A percentile compares a stretch with the other conserved stretches of the same genome.
Conservation (phyloP, 2,888 invertebrate genomes). For the Marasmarcha lunaedactyla region DNA sequence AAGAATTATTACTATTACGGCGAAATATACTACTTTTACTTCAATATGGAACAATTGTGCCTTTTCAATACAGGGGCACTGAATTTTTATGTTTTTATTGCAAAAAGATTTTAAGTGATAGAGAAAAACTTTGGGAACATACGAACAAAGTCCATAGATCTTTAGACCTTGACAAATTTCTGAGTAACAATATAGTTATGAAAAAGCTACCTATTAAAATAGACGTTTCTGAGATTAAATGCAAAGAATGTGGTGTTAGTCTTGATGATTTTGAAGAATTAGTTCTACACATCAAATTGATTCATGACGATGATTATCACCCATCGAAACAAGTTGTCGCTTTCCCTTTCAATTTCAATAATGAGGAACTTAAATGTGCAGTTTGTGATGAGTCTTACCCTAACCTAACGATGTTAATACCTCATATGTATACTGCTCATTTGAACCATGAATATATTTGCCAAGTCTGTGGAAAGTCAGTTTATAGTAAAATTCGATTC, state of each 20-base stretch:
- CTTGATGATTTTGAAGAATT: slow-evolving; percentile 29
- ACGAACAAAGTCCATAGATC: slow-evolving; percentile 4
- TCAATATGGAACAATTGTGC: slow-evolving; percentile 34
- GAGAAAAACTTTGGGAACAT: slow-evolving; percentile 32
- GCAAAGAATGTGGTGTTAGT: slow-evolving; percentile 28
- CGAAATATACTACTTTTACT: slow-evolving; percentile 35
- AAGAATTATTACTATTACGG: slow-evolving; percentile 17
- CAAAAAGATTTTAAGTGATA: slow-evolving; percentile 32
- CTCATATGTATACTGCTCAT: slow-evolving; percentile 46
- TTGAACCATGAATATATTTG: slow-evolving; percentile 37
- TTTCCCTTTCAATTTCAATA: slow-evolving; percentile 37
- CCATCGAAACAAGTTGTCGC: slow-evolving; percentile 25
- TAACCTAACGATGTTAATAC: slow-evolving; percentile 35
- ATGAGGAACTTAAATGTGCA: slow-evolving; percentile 30
- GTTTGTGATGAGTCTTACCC: slow-evolving; percentile 32
- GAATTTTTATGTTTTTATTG: slow-evolving; percentile 49
- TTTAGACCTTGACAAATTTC: slow-evolving; percentile 26
- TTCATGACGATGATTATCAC: slow-evolving; percentile 32
- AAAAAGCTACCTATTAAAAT: slow-evolving; percentile 48
- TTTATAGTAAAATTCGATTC: slow-evolving; percentile 32
- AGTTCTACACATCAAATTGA: slow-evolving; percentile 26
- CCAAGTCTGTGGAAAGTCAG: slow-evolving; percentile 41
- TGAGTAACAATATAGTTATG: slow-evolving; percentile 32
- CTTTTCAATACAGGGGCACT: slow-evolving; percentile 45
- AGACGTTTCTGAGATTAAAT: slow-evolving; percentile 32